Evolutionary conservation across 2,888 invertebrate genomes (phyloP).

Genomic region (Biston stratarius): DNA sequence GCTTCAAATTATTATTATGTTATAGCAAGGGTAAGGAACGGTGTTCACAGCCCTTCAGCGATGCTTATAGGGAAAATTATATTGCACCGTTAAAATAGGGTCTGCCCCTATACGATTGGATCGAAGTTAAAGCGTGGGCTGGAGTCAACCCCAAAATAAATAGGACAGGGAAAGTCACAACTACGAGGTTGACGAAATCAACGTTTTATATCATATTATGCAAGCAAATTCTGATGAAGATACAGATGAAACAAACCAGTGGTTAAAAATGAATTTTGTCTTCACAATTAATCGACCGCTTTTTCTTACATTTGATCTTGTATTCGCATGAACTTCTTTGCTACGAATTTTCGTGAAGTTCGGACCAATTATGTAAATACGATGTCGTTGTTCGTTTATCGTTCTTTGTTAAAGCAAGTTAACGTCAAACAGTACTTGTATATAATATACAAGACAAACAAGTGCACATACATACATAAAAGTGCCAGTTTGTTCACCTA

Average conservation of each 20-base stretch:
- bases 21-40: constrained; percentile 45
- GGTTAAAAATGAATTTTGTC: background rate
- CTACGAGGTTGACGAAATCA: constrained; percentile 12
- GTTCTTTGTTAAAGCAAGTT: too few species aligned
- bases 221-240: background rate
- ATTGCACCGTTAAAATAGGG: constrained; percentile 52
- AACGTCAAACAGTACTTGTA: too few species aligned
- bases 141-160: constrained; percentile 38
- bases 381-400: too few species aligned
- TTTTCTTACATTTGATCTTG: too few species aligned
- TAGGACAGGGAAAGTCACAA: constrained; percentile 40
- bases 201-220: background rate
- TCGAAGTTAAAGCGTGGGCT: constrained; percentile 45
- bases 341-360: too few species aligned
- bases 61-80: constrained; percentile 55
- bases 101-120: constrained; percentile 47
- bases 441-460: too few species aligned
- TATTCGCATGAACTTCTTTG: too few species aligned
- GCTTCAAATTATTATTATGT: constrained; percentile 45
- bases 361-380: too few species aligned
- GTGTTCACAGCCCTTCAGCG: constrained; percentile 52
- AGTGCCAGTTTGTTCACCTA: too few species aligned
- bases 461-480: too few species aligned
- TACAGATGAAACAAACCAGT: background rate
- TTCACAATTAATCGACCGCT: too few species aligned